Evolutionary conservation across 2,797 vertebrate genomes (phyloP).

Genomic region (Hapalemur alaotrensis): DNA sequence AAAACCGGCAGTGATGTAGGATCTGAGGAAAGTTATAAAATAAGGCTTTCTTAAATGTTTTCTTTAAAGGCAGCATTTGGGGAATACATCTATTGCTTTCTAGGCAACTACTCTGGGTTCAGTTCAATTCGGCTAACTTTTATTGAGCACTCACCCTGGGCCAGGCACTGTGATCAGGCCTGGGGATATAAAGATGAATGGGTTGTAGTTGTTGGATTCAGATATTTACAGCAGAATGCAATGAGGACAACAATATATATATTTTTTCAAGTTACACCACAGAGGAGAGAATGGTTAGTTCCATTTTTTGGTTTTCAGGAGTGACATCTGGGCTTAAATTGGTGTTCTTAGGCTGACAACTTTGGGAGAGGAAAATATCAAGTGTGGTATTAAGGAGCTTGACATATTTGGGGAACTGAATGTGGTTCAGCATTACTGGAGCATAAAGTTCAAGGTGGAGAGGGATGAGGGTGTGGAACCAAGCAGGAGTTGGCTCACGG

Average conservation of each 20-base stretch:
- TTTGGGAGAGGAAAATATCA: neutral
- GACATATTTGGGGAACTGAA: neutral
- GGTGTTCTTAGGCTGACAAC: neutral
- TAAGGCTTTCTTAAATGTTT: neutral
- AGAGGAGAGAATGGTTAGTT: neutral
- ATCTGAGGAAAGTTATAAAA: constrained; percentile 13
- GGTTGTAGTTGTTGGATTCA: neutral
- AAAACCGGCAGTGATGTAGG: neutral
- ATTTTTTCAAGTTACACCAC: neutral
- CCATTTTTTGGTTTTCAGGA: neutral
- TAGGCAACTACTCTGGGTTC: neutral
- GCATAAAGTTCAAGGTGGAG: neutral
- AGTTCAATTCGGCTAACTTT: neutral
- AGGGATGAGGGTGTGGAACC: too few species aligned
- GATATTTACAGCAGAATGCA: neutral
- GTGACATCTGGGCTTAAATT: neutral
- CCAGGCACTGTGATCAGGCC: neutral
- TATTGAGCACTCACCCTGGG: neutral
- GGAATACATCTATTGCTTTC: neutral
- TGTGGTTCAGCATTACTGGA: neutral
- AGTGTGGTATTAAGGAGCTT: neutral
- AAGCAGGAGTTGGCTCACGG: neutral
- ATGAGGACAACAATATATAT: neutral
- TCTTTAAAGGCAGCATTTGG: neutral
- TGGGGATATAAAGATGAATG: neutral